phyloP scores from a whole-genome alignment of 2,888 invertebrate species.

The Sinopyrophorus schimmeli region DNA sequence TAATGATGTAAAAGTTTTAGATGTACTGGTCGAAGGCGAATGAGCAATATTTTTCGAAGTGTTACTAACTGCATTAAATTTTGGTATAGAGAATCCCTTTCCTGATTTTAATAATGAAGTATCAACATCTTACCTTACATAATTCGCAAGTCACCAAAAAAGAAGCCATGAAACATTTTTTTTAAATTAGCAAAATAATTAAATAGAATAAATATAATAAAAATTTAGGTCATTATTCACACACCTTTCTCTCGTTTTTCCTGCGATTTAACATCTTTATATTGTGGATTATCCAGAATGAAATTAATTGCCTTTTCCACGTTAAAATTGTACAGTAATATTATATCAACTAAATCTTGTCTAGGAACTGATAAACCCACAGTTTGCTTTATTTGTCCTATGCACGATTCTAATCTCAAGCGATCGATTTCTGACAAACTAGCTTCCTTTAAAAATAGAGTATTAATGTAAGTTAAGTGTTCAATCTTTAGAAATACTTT shows the following conservation, averaged over 20 bases:
- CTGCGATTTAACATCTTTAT: constrained; percentile 32
- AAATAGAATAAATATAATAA: constrained; percentile 15
- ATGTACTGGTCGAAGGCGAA: constrained; percentile 2
- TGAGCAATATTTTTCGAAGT: neutral
- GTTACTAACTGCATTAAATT: constrained; percentile 34
- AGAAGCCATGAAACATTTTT: constrained; percentile 32
- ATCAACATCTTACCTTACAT: constrained; percentile 58
- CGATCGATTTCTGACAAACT: constrained; percentile 68
- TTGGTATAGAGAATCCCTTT: constrained; percentile 41
- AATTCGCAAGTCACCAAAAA: constrained; percentile 40
- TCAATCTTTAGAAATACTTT: too few species aligned
- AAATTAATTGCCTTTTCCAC: constrained; percentile 73
- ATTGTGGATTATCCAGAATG: constrained; percentile 54
- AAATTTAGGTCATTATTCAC: neutral
- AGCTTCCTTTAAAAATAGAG: constrained; percentile 37
- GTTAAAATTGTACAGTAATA: constrained; percentile 74
- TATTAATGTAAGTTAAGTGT: too few species aligned
- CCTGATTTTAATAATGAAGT: constrained; percentile 21
- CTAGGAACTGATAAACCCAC: constrained; percentile 78
- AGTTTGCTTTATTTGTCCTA: constrained; percentile 79
- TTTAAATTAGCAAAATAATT: constrained; percentile 14
- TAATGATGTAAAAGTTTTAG: constrained; percentile 7
- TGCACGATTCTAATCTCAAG: constrained; percentile 77
- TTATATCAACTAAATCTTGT: constrained; percentile 70
- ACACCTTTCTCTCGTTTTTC: constrained; percentile 51